Percentiles rank a stretch among this genome's conserved stretches.
Evolutionary conservation across 2,888 invertebrate genomes (phyloP).

Genomic region (Microchrysa polita): DNA sequence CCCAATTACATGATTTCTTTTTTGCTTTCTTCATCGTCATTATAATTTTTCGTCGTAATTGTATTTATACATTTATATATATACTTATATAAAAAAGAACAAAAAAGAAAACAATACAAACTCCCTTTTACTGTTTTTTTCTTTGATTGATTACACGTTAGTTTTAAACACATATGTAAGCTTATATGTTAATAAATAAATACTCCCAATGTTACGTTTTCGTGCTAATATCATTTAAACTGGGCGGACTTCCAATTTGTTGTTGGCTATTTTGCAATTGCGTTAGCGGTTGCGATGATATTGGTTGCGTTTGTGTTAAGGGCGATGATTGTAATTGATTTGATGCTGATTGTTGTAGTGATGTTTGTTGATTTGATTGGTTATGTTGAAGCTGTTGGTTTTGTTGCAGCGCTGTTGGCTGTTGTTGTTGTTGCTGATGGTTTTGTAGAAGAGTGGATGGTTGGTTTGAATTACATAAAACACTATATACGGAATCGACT

Average conservation of each 20-base stretch:
- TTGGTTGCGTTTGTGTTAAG: conserved; percentile 55
- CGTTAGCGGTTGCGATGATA: conserved; percentile 61
- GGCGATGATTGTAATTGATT: conserved; percentile 51
- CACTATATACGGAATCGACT: conserved; percentile 96
- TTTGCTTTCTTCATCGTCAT: conserved; percentile 7
- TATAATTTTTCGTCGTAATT: conserved; percentile 2
- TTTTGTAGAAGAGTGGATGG: conserved; percentile 58
- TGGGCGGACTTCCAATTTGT: conserved; percentile 63
- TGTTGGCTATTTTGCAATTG: conserved; percentile 53
- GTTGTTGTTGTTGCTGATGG: conserved; percentile 52
- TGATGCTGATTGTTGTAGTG: conserved; percentile 53
- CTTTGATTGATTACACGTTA: conserved; percentile 22
- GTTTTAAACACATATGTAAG: conserved; percentile 23
- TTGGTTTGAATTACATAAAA: conserved; percentile 86
- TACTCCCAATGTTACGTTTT: conserved; percentile 66
- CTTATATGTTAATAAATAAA: conserved; percentile 65
- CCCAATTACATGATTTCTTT: conserved; percentile 3
- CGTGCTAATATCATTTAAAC: conserved; percentile 62
- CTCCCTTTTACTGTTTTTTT: conserved; percentile 15
- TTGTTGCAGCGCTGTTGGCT: conserved; percentile 47
- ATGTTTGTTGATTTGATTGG: conserved; percentile 59
- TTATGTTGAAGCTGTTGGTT: conserved; percentile 54
- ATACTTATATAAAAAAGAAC: too few species aligned
- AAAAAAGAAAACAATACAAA: too few species aligned
- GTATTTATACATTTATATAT: not conserved